phyloP scores from a whole-genome alignment of 92 coral and sea anemone species.

The Epizoanthus scotinus region DNA sequence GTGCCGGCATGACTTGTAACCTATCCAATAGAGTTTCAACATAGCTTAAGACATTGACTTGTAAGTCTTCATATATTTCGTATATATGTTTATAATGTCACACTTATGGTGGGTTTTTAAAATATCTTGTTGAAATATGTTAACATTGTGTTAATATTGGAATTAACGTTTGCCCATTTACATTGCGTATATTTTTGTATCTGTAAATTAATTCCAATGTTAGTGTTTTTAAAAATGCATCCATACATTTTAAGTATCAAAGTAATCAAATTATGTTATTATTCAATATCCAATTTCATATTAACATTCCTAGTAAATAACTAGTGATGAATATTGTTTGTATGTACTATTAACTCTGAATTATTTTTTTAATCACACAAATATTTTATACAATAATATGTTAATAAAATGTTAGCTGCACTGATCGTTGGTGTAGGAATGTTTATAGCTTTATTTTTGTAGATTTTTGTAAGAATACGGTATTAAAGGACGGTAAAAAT shows the following conservation, averaged over 20 bases:
- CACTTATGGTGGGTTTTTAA: background rate
- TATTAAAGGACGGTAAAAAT: background rate
- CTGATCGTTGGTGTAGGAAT: slow-evolving; percentile 20
- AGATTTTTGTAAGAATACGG: background rate
- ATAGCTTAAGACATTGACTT: too few species aligned
- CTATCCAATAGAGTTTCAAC: too few species aligned
- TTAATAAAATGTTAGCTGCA: slow-evolving; percentile 22
- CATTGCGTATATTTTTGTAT: slow-evolving; percentile 16
- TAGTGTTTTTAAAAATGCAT: too few species aligned
- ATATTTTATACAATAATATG: slow-evolving; percentile 18
- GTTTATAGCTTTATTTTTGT: slow-evolving; percentile 20
- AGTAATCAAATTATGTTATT: slow-evolving; percentile 14
- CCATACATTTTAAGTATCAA: too few species aligned
- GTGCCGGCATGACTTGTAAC: too few species aligned
- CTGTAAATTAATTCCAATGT: background rate
- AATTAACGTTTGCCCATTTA: background rate
- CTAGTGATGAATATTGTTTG: slow-evolving; percentile 13
- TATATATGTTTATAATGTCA: too few species aligned
- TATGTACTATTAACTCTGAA: background rate
- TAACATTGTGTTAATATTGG: background rate
- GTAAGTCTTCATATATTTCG: too few species aligned
- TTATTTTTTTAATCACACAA: slow-evolving; percentile 9
- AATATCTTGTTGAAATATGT: background rate
- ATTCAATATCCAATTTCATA: background rate
- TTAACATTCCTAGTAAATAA: background rate